Conservation (phyloP, 2,113 vertebrate genomes). For the Ctenodactylus gundi region DNA sequence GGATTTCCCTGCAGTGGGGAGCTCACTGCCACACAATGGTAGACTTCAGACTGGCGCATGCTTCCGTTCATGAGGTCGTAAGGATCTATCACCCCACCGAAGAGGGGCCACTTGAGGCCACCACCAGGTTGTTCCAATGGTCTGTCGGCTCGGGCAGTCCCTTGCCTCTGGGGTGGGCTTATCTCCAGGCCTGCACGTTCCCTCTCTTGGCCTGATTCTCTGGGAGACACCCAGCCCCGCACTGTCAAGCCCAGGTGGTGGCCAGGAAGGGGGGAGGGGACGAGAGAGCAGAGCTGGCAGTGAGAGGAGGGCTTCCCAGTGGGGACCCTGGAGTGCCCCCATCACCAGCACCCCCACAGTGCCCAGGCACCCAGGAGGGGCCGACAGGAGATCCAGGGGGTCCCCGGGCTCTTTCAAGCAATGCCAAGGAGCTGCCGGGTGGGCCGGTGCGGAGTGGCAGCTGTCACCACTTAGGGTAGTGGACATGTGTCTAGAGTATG, state of each 20-base stretch:
- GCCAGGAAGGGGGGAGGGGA: not conserved
- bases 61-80: not conserved
- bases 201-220: not conserved
- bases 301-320: too few species aligned
- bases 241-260: not conserved
- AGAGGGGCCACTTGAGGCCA: not conserved
- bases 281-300: not conserved
- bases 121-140: not conserved
- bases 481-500: conserved; percentile 77
- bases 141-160: not conserved
- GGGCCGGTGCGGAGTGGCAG: conserved; percentile 77
- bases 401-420: conserved; percentile 51
- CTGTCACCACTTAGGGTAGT: conserved; percentile 77
- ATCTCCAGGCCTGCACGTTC: not conserved
- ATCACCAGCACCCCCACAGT: not conserved
- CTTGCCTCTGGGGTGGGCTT: not conserved
- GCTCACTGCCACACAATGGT: not conserved
- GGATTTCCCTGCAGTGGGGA: rapidly evolving
- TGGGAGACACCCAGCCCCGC: not conserved
- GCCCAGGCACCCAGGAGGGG: not conserved
- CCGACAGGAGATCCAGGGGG: not conserved
- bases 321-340: not conserved
- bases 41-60: not conserved
- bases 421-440: conserved; percentile 41
- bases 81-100: not conserved